phyloP scores from a whole-genome alignment of 1,140 invertebrate species.

The Magallana ariakensis region DNA sequence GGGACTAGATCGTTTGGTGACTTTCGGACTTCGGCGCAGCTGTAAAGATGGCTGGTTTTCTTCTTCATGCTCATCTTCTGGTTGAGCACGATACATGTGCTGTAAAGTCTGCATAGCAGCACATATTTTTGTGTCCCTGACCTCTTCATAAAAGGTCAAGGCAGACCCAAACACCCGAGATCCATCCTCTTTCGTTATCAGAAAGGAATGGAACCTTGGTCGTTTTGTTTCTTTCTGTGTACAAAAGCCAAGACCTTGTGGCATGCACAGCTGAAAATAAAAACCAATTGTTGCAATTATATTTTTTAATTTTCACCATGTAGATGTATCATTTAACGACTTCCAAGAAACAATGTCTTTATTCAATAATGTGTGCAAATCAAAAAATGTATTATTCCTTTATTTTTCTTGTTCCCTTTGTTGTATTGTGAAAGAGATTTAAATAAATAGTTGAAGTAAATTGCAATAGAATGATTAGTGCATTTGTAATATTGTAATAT shows the following conservation, averaged over 20 bases:
- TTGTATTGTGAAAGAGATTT: too few species aligned
- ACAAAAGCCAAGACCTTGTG: conserved; percentile 94
- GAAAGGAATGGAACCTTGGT: conserved; percentile 96
- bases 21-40: conserved; percentile 67
- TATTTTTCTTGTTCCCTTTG: too few species aligned
- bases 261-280: conserved; percentile 90
- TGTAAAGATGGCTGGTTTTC: conserved; percentile 80
- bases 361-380: too few species aligned
- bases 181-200: conserved; percentile 98
- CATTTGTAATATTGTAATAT: too few species aligned
- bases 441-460: too few species aligned
- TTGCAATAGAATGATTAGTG: too few species aligned
- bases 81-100: conserved; percentile 91
- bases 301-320: too few species aligned
- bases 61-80: conserved; percentile 37
- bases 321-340: too few species aligned
- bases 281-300: background rate
- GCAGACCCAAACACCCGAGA: conserved; percentile 95
- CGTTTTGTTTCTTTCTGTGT: conserved; percentile 95
- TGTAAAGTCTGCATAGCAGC: conserved; percentile 96
- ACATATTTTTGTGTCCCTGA: conserved; percentile 93
- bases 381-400: too few species aligned
- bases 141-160: conserved; percentile 96
- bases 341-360: too few species aligned
- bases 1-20: conserved; percentile 58